Conservation (phyloP, 37 sponge, comb jelly and placozoan genomes). For the Trichoplax adhaerens region DNA sequence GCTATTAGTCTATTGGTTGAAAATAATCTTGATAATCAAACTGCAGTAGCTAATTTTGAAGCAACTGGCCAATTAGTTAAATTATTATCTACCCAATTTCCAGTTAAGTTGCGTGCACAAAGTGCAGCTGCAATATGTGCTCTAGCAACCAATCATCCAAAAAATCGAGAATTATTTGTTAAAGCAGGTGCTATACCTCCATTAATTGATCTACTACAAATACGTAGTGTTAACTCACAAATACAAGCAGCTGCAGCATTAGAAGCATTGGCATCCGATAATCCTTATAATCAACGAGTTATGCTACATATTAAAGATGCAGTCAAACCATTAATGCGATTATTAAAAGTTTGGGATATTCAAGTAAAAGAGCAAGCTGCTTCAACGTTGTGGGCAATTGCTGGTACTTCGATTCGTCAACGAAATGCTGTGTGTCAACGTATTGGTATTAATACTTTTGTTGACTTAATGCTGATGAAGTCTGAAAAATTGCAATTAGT, state of each 20-base stretch:
- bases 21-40: no score
- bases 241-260: constrained; percentile 51
- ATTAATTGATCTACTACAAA: constrained; percentile 34
- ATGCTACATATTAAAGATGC: constrained; percentile 17
- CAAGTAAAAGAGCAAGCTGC: constrained; percentile 52
- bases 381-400: constrained; percentile 70
- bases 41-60: no score
- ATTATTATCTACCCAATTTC: constrained; percentile 9
- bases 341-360: constrained; percentile 38
- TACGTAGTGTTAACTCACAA: constrained; percentile 26
- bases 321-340: constrained; percentile 29
- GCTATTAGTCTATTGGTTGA: no score
- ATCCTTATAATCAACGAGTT: constrained; percentile 28
- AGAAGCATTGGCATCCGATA: constrained; percentile 28
- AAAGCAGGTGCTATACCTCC: constrained; percentile 11
- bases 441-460: constrained; percentile 56
- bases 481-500: constrained; percentile 42
- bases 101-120: no score
- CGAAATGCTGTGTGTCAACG: not conserved
- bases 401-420: constrained; percentile 11
- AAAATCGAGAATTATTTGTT: constrained; percentile 22
- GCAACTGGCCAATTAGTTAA: not conserved
- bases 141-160: constrained; percentile 14
- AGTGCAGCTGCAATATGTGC: constrained; percentile 13
- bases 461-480: constrained; percentile 40